Evolutionary conservation across 2,113 vertebrate species (phyloP).

Genomic region (Semnopithecus entellus): DNA sequence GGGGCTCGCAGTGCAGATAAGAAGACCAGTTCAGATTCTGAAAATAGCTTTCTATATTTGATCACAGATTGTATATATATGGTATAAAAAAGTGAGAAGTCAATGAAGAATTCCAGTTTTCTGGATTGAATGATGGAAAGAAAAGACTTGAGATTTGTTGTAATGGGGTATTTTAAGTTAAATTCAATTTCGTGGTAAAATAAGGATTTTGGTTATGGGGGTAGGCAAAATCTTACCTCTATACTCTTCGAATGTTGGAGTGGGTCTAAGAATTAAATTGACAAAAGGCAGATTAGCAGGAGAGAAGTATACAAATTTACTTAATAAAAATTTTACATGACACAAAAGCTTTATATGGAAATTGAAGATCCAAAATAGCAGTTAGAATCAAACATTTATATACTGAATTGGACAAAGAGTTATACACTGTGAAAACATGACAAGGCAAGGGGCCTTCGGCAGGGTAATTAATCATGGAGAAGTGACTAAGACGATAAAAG

Average conservation of each 20-base stretch:
- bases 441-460: no score
- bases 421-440: neutral
- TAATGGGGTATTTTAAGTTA: neutral
- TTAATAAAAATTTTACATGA: no score
- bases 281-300: no score
- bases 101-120: neutral
- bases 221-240: neutral
- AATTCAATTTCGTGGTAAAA: neutral
- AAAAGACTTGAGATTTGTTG: neutral
- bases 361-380: neutral
- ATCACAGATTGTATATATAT: neutral
- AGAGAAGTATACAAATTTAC: no score
- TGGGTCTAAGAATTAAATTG: neutral
- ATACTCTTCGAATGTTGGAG: neutral
- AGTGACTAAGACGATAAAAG: no score
- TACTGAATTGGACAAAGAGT: neutral
- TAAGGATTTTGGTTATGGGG: neutral
- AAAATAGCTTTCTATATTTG: fast-evolving
- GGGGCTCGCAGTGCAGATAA: neutral
- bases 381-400: neutral
- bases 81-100: neutral
- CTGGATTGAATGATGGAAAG: neutral
- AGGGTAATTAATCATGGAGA: neutral
- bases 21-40: neutral
- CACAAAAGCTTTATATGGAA: neutral